Evolutionary conservation across 2,797 vertebrate genomes (phyloP).

Genomic region (Cyprinella venusta): DNA sequence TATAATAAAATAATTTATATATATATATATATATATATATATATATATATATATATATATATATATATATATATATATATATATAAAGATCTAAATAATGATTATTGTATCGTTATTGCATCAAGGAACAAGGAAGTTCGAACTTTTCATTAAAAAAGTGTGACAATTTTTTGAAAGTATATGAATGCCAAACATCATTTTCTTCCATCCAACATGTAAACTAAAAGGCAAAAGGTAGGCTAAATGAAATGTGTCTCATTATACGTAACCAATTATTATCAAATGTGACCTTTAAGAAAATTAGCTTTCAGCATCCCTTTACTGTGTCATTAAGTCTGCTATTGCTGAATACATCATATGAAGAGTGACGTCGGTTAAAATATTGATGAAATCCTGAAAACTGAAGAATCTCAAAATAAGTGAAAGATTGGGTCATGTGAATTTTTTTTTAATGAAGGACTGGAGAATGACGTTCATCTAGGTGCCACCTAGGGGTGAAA

Average conservation of each 20-base stretch:
- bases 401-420: background rate
- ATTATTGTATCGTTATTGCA: background rate
- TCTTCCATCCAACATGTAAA: background rate
- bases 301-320: background rate
- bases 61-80: no score
- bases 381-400: background rate
- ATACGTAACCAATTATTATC: background rate
- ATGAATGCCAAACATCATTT: background rate
- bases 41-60: no score
- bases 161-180: background rate
- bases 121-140: background rate
- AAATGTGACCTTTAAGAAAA: background rate
- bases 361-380: background rate
- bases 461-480: background rate
- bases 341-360: background rate
- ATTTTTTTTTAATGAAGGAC: background rate
- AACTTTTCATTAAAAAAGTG: background rate
- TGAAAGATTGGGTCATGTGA: background rate
- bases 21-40: no score
- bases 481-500: background rate
- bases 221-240: background rate
- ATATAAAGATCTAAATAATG: background rate
- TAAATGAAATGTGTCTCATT: background rate
- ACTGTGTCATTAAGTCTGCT: background rate
- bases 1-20: no score